phyloP scores from a whole-genome alignment of 2,888 invertebrate species.

The Graphium colonna region DNA sequence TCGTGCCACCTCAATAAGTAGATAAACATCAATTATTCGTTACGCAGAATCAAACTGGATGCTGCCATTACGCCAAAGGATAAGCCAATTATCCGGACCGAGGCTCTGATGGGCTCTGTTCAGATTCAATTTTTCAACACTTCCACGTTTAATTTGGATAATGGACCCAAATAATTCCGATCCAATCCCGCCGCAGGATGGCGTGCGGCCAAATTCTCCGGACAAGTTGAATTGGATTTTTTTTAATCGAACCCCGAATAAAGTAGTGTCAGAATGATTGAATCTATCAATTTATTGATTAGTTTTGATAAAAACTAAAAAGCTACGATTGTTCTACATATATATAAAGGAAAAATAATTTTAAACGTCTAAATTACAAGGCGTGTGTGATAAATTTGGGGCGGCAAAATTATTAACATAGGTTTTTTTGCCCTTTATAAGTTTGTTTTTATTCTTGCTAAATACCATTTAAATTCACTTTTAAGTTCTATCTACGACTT shows the following conservation, averaged over 20 bases:
- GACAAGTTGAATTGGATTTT: slow-evolving; percentile 13
- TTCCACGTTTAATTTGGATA: slow-evolving; percentile 35
- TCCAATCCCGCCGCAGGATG: slow-evolving; percentile 30
- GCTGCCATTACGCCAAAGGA: slow-evolving; percentile 37
- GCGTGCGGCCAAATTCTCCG: slow-evolving; percentile 18
- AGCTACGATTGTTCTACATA: too few species aligned
- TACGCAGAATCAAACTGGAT: slow-evolving; percentile 19
- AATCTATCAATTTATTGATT: not conserved
- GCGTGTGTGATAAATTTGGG: too few species aligned
- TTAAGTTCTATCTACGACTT: too few species aligned
- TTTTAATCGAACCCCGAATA: not conserved
- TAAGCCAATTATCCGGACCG: slow-evolving; percentile 37
- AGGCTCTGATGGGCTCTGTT: slow-evolving; percentile 34
- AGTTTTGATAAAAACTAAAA: too few species aligned
- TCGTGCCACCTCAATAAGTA: not conserved
- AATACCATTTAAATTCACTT: too few species aligned
- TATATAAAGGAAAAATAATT: too few species aligned
- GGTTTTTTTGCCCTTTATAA: too few species aligned
- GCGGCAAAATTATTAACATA: too few species aligned
- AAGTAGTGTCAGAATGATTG: not conserved
- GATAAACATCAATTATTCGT: slow-evolving; percentile 9
- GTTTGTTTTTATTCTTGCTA: too few species aligned
- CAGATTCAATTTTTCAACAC: slow-evolving; percentile 41
- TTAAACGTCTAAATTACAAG: too few species aligned
- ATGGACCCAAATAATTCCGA: slow-evolving; percentile 37